Evolutionary conservation across 2,797 vertebrate genomes (phyloP), one percentile per base, ranked within the genome.

Genomic region (Sitta carolinensis): DNA sequence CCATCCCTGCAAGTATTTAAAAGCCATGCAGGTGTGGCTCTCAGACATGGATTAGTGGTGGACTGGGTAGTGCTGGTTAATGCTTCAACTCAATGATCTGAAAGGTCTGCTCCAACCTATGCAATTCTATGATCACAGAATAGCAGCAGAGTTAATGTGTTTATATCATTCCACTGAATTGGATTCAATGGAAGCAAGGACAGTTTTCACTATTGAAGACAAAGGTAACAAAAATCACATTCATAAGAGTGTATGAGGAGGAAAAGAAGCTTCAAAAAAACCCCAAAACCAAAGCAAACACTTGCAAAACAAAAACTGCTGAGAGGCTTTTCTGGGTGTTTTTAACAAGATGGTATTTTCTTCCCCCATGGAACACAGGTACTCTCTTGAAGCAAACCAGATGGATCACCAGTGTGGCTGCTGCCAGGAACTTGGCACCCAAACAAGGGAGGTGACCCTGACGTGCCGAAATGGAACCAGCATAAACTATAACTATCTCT

Each of bases 361-460:
- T 77, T 36, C 30, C 9, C 47, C 47, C 9, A 2, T 0, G 54
- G 48, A 73, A 72, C 92, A 38, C 69, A 99, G 99, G 95, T 99
- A 99, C 94, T 98, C 98, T 23, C 13, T 93, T 16, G 90, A 98
- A 59, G 94, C 93, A 36, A 98, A 97, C 72, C 89, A 58, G 50
- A 88, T 99, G 94, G 94, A 98, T 85, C 98, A 97, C 4, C 42
- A 72, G 0, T 99, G 99, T 77, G 89, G 94, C 20, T 99, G 99
- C 95, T 99, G 99, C 95, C 97, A 95, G 63, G 98, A 99, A 94
- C 61, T 29, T 40, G 66, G 61, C 58, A 98, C 95, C 68, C 98
- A 97, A 32, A 27, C 47, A 48, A 98, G 91, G 89, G 19, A 97
- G 3, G 98, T 98, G 95, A 72, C 86, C 43, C 85, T 99, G 97